Percentiles rank a stretch among this genome's conserved stretches.
Evolutionary conservation across 2,113 vertebrate species (phyloP).

Genomic region (Candoia aspera): DNA sequence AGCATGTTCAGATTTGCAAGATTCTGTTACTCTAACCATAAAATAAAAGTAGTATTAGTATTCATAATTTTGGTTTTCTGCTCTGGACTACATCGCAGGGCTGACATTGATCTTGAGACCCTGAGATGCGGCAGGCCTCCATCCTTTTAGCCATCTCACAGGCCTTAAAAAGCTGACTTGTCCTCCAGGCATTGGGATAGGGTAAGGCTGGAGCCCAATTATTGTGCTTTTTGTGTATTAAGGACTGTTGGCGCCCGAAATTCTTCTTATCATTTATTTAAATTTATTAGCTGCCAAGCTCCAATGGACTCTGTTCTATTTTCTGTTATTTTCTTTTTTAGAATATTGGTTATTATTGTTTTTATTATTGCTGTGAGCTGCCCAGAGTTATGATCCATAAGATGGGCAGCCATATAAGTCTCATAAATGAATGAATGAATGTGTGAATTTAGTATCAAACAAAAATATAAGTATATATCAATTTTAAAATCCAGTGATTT

Average conservation of each 20-base stretch:
- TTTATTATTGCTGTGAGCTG: neutral
- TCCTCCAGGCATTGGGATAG: neutral
- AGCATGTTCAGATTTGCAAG: no score
- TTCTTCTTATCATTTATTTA: neutral
- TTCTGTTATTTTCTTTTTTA: neutral
- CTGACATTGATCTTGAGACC: neutral
- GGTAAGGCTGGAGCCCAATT: neutral
- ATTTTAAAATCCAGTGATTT: neutral
- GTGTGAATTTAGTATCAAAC: neutral
- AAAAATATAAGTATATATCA: neutral
- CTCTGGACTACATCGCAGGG: neutral
- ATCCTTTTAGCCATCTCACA: neutral
- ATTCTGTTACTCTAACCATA: no score
- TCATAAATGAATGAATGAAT: neutral
- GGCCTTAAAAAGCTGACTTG: neutral
- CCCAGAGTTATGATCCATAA: neutral
- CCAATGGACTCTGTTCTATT: neutral
- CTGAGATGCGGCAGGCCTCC: neutral
- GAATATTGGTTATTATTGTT: neutral
- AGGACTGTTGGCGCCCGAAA: neutral
- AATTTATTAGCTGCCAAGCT: neutral
- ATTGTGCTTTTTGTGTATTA: neutral
- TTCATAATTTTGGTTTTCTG: neutral
- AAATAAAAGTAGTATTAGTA: no score
- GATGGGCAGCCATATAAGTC: neutral